Conservation (phyloP, 2,888 invertebrate species). For the Nemurella pictetii region DNA sequence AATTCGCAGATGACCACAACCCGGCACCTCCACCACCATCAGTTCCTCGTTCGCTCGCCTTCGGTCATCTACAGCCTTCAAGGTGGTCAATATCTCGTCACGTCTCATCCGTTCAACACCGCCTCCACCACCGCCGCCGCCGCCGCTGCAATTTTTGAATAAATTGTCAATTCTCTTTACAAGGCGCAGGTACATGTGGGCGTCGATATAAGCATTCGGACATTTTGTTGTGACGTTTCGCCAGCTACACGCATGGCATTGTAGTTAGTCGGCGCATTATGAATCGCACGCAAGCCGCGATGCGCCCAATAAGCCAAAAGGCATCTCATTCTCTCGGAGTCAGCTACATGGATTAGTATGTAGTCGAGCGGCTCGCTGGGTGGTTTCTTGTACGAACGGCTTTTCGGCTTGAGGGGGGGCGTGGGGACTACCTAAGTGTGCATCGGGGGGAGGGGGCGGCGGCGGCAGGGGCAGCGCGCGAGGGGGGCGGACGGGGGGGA, state of each 20-base stretch:
- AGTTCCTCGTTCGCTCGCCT: neutral
- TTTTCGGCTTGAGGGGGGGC: conserved; percentile 2
- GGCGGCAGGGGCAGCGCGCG: neutral
- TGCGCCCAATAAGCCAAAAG: conserved; percentile 6
- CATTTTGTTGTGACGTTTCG: neutral
- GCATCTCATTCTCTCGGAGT: neutral
- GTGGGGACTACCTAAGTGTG: conserved; percentile 30
- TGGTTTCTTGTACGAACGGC: neutral
- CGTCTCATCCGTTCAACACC: neutral
- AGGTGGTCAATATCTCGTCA: neutral
- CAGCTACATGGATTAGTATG: no score
- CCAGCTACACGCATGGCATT: neutral
- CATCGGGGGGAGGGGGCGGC: neutral
- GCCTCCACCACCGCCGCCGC: no score
- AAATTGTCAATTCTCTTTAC: conserved; percentile 23
- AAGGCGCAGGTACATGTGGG: neutral
- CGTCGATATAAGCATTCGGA: neutral
- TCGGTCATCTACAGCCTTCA: neutral
- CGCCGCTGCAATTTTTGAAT: neutral
- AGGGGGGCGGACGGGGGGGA: neutral
- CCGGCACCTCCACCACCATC: neutral
- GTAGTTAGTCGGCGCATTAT: neutral
- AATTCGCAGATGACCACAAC: no score
- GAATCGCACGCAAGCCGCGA: neutral
- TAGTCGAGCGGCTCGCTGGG: conserved; percentile 9